phyloP scores from a whole-genome alignment of 2,797 vertebrate species.

The Mionectes olivaceus region DNA sequence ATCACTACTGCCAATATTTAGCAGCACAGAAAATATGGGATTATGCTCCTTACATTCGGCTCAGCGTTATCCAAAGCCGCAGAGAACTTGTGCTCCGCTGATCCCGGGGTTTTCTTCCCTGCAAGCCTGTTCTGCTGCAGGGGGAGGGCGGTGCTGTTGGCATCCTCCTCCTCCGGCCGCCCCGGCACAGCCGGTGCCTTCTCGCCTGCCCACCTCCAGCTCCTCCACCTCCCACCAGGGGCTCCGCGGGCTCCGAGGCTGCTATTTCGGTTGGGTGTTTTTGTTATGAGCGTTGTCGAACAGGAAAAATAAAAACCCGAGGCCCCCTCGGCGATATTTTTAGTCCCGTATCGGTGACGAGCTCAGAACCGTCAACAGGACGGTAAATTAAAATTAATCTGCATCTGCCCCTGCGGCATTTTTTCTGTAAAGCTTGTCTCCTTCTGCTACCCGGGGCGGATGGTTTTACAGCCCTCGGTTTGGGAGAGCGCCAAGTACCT shows the following conservation, averaged over 20 bases:
- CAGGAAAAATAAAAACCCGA: neutral
- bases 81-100: neutral
- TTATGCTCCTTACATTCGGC: neutral
- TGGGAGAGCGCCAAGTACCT: neutral
- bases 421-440: neutral
- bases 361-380: neutral
- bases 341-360: neutral
- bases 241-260: neutral
- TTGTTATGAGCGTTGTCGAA: neutral
- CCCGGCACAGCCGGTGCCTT: neutral
- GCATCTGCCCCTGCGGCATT: neutral
- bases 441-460: neutral
- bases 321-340: conserved; percentile 14
- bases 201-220: neutral
- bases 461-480: neutral
- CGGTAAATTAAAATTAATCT: conserved; percentile 26
- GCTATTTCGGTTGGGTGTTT: neutral
- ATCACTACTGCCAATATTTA: neutral
- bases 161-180: neutral
- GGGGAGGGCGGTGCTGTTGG: neutral
- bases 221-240: neutral
- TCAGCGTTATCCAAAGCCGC: neutral
- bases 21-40: neutral
- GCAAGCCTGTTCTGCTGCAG: neutral
- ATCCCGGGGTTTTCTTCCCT: neutral